Evolutionary conservation across 2,797 vertebrate genomes (phyloP), one percentile per base, ranked within the genome.

Genomic region (Hypotaenidia okinawae): DNA sequence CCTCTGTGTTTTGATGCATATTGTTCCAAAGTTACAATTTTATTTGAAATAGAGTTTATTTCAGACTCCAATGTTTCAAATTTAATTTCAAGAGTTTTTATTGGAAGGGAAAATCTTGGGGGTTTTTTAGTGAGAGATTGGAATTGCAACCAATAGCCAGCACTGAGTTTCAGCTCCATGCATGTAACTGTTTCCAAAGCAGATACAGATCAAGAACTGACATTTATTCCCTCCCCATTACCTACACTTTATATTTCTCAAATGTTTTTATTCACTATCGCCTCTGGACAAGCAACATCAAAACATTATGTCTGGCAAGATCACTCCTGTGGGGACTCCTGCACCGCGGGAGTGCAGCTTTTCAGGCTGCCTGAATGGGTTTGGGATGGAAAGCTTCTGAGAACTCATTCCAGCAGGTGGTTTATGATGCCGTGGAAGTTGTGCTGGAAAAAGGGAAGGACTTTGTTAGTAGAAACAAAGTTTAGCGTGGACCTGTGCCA

Each of bases 41-140:
- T 67, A 80, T 91, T 96, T 88, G 89, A 95, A 91, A 95, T 7
- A 2, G 70, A 93, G 85, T 91, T 91, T 79, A 76, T 90, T 93
- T 90, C 80, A 74, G 85, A 51, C 77, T 89, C 74, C 62, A 58
- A 77, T 62, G 85, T 79, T 80, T 93, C 95, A 94, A 93, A 89
- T 91, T 93, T 79, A 70, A 94, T 94, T 95, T 94, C 9, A 45
- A 77, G 63, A 61, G 16, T n/a, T 94, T 96, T 96, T 91, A 84
- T 64, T 54, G 67, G n/a, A 54, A 9, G 22, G 41, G 19, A 49
- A 85, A 32, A n/a, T 67, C 3, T 75, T 43, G 43, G 43, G 17
- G 21, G 47, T 41, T 41, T 11, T 88, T 84, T 13, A 43, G 49
- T 30, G 39, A 79, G 63, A 24, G 21, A 89, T 93, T 82, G 81